Evolutionary conservation across 2,888 invertebrate genomes (phyloP), one percentile per base, ranked within the genome.

Genomic region (Agonopterix heracliana): DNA sequence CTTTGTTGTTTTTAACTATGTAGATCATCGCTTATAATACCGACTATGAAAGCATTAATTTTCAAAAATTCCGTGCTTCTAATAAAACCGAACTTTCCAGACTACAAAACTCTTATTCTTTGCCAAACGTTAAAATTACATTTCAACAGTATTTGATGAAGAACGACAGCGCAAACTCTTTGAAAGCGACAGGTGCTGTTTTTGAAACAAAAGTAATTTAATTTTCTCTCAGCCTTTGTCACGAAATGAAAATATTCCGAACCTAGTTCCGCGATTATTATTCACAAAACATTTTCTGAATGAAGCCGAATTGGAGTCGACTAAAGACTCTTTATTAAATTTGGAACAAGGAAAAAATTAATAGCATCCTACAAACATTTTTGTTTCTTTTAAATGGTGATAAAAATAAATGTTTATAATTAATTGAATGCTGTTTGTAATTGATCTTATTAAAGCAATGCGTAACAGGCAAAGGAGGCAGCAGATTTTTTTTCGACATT

Each of bases 201-300:
- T 53, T 48, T 52, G 26, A 52, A 53, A 41, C 50, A 49, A 41
- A 54, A 54, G 53, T 54, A 52, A 54, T 58, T 56, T 54, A 47
- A 52, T 56, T 53, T 49, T 46, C 45, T 41, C 41, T 41, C 40
- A 40, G 51, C 52, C 50, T 55, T 54, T 57, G 50, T 50, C 45
- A 38, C 41, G 51, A 49, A 42, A 50, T 26, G 14, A 13, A 44
- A 48, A 48, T 48, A 49, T 45, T 46, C 40, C 40, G 17, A 13
- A 45, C 50, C 35, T 54, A 44, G 50, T 54, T 50, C 34, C 55
- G 41, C 55, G 53, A 64, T 64, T 63, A 48, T 63, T 62, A 66
- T 64, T 66, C 64, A 60, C 52, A 51, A 57, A 59, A 61, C 56
- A 60, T 54, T 54, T 57, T 49, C 42, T 52, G 50, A 53, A 51